These are phyloP conservation scores for Sebastes elongatus DNA, from an alignment of 2,797 vertebrate genomes.

Conservation along the genomic window DNA sequence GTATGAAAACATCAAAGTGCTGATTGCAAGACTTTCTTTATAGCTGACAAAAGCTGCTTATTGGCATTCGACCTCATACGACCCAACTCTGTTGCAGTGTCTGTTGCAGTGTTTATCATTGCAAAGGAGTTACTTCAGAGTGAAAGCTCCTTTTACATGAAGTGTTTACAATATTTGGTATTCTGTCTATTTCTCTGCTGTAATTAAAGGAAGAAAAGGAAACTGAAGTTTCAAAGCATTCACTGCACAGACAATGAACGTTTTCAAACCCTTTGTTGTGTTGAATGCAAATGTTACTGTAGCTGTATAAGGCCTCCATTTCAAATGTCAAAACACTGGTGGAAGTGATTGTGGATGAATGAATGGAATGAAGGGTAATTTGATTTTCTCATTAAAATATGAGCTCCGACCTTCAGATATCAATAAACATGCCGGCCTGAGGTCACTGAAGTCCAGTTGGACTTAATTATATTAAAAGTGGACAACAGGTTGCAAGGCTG, in stretches of 20 bases:
- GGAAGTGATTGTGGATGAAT: neutral
- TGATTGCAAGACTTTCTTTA: neutral
- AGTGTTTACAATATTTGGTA: neutral
- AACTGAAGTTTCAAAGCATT: neutral
- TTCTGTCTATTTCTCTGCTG: neutral
- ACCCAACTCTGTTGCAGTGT: neutral
- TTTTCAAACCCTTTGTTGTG: neutral
- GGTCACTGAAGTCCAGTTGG: constrained; percentile 9
- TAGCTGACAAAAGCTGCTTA: neutral
- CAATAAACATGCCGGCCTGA: neutral
- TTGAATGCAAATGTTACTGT: neutral
- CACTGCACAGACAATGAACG: neutral
- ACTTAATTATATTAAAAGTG: constrained; percentile 37
- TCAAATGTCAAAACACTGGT: neutral
- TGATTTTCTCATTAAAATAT: neutral
- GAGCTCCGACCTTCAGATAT: neutral
- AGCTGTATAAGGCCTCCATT: neutral
- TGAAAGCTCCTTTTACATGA: neutral
- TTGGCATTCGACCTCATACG: neutral
- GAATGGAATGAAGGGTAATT: neutral
- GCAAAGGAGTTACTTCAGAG: neutral
- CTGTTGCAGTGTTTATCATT: neutral
- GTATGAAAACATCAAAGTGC: neutral
- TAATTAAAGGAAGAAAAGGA: neutral
- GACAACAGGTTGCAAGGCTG: neutral